Evolutionary conservation across 2,113 vertebrate genomes (phyloP).

Genomic region (Circaetus gallicus): DNA sequence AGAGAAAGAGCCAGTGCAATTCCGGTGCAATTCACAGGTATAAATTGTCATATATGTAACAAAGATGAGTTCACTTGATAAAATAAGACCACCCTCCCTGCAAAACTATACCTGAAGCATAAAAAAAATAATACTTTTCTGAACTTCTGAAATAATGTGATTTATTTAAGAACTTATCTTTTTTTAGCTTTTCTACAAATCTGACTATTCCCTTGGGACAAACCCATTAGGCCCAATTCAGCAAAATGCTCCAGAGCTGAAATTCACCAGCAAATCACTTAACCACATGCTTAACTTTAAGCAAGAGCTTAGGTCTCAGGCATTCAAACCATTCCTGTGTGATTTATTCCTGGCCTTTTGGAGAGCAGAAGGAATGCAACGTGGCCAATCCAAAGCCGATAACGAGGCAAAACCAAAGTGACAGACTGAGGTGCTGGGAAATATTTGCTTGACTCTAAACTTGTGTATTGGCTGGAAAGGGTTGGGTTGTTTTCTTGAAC

Average conservation of each 20-base stretch:
- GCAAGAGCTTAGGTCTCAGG: conserved; percentile 22
- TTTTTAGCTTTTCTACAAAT: background rate
- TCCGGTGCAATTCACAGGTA: background rate
- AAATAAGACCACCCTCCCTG: conserved; percentile 32
- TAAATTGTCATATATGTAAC: background rate
- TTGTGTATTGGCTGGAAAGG: background rate
- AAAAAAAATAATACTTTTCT: background rate
- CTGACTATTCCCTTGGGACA: background rate
- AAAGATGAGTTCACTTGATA: background rate
- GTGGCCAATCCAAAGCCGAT: background rate
- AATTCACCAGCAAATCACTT: conserved; percentile 6
- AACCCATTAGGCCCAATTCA: background rate
- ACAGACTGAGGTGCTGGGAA: conserved; percentile 19
- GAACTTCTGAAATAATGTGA: background rate
- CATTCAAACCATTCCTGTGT: background rate
- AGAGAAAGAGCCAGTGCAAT: background rate
- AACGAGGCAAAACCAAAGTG: conserved; percentile 4
- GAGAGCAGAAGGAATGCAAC: conserved; percentile 25
- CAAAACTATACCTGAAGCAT: background rate
- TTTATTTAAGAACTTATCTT: background rate
- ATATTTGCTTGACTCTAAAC: conserved; percentile 12
- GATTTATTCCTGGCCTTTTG: conserved; percentile 38
- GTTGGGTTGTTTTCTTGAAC: background rate
- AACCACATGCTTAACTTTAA: conserved; percentile 35
- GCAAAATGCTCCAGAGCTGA: background rate